Percentiles rank a stretch among this genome's conserved stretches.
phyloP scores from a whole-genome alignment of 1,140 invertebrate genomes.

The Bemisia tabaci region DNA sequence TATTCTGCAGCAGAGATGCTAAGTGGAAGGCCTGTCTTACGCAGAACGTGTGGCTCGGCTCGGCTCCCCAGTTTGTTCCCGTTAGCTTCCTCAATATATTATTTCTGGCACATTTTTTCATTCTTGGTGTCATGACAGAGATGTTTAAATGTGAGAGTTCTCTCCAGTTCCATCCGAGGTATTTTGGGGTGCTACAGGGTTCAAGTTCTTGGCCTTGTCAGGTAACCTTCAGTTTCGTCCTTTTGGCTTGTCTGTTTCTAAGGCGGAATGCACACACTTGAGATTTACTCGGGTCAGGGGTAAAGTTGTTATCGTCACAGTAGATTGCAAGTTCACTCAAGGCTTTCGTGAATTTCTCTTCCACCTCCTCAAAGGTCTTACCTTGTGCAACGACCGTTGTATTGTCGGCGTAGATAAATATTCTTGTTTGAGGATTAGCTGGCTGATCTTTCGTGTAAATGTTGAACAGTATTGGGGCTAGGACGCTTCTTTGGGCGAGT shows the following conservation, averaged over 20 bases:
- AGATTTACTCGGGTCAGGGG: slow-evolving; percentile 11
- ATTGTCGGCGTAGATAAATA: slow-evolving; percentile 7
- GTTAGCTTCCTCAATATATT: slow-evolving; percentile 7
- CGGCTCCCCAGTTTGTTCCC: slow-evolving; percentile 3
- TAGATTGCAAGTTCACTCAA: slow-evolving; percentile 3
- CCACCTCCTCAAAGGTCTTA: slow-evolving; percentile 6
- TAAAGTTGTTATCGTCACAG: slow-evolving; percentile 13
- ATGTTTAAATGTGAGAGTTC: slow-evolving; percentile 4
- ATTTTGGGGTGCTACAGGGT: neutral
- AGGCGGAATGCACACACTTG: slow-evolving; percentile 14
- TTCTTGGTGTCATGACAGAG: slow-evolving; percentile 4
- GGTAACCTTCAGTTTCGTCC: slow-evolving; percentile 6
- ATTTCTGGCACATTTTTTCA: slow-evolving; percentile 5
- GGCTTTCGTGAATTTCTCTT: neutral
- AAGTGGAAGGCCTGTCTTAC: too few relatives aligned
- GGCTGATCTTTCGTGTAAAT: slow-evolving; percentile 11
- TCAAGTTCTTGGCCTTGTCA: slow-evolving; percentile 9
- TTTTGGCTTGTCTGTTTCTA: slow-evolving; percentile 8
- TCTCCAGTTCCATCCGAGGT: slow-evolving; percentile 4
- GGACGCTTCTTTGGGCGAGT: neutral
- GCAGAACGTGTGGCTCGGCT: too few relatives aligned
- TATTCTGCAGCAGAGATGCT: too few relatives aligned
- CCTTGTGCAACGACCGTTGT: neutral
- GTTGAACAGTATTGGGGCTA: too few relatives aligned
- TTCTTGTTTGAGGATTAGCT: slow-evolving; percentile 1